These are phyloP conservation scores for Drosophila sulfurigaster DNA, from an alignment of 1,140 invertebrate species.

Conservation along the genomic window DNA sequence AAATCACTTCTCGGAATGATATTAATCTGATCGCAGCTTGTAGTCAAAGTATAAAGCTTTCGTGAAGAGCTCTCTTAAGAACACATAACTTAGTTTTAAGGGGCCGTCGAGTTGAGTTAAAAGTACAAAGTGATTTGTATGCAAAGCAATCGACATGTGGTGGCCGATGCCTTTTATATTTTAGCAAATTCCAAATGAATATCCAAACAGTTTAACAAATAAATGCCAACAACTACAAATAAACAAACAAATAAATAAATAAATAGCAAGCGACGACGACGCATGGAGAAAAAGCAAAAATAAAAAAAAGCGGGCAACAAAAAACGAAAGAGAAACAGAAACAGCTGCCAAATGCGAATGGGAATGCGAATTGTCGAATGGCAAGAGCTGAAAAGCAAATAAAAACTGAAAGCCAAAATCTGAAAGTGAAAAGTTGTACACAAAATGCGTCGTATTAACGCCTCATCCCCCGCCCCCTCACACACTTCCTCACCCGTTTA, in stretches of 20 bases:
- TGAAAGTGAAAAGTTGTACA: constrained; percentile 82
- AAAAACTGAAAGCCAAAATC: constrained; percentile 74
- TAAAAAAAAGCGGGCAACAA: constrained; percentile 8
- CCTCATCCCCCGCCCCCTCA: background rate
- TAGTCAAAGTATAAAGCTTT: too few relatives aligned
- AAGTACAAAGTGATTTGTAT: constrained; percentile 30
- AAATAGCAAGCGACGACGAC: constrained; percentile 43
- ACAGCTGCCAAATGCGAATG: constrained; percentile 10
- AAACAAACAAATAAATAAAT: constrained; percentile 76
- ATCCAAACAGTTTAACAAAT: constrained; percentile 76
- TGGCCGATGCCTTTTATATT: constrained; percentile 21
- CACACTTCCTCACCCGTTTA: too few relatives aligned
- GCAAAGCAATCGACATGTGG: constrained; percentile 50
- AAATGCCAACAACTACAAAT: constrained; percentile 76
- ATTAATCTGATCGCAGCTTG: too few relatives aligned
- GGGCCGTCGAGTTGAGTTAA: background rate
- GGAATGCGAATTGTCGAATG: constrained; percentile 5
- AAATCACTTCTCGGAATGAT: too few relatives aligned
- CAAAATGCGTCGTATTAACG: constrained; percentile 80
- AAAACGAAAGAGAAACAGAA: constrained; percentile 30
- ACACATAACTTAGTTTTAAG: background rate
- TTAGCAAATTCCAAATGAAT: constrained; percentile 70
- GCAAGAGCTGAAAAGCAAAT: constrained; percentile 17
- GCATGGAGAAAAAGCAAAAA: constrained; percentile 11
- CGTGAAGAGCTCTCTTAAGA: too few relatives aligned